These are phyloP conservation scores for Noctua comes DNA, from an alignment of 2,888 invertebrate genomes.

Conservation along the genomic window DNA sequence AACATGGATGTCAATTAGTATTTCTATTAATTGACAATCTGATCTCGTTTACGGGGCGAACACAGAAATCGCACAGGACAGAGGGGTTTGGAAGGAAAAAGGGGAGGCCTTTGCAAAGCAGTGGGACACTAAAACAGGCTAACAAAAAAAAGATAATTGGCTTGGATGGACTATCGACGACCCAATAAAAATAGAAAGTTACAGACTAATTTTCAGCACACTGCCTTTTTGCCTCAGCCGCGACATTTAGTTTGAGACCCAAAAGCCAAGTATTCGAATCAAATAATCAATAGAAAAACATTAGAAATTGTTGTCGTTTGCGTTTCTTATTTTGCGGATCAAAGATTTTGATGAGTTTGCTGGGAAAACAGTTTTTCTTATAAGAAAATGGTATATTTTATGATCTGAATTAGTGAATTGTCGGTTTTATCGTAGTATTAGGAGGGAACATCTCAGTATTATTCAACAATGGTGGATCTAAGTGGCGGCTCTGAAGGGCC, in stretches of 20 bases:
- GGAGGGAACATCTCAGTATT: constrained; percentile 74
- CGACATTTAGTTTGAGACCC: not conserved
- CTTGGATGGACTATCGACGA: not conserved
- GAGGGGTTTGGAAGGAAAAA: no score
- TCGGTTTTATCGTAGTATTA: constrained; percentile 44
- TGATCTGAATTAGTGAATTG: constrained; percentile 45
- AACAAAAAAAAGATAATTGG: no score
- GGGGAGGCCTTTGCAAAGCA: no score
- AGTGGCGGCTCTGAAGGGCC: constrained; percentile 95
- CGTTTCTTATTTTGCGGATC: constrained; percentile 35
- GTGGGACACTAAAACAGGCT: no score
- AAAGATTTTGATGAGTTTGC: constrained; percentile 36
- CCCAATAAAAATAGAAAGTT: not conserved
- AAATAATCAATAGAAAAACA: constrained; percentile 32
- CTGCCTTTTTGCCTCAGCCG: not conserved
- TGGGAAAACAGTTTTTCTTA: not conserved
- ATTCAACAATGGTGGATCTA: constrained; percentile 94
- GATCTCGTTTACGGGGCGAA: no score
- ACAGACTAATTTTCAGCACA: not conserved
- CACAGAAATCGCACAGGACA: no score
- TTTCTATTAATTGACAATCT: not conserved
- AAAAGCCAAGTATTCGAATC: constrained; percentile 52
- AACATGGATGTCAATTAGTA: not conserved
- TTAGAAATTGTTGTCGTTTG: constrained; percentile 60
- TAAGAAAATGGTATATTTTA: constrained; percentile 42